phyloP scores from a whole-genome alignment of 2,797 vertebrate genomes.

The Acanthurus leucopareius region DNA sequence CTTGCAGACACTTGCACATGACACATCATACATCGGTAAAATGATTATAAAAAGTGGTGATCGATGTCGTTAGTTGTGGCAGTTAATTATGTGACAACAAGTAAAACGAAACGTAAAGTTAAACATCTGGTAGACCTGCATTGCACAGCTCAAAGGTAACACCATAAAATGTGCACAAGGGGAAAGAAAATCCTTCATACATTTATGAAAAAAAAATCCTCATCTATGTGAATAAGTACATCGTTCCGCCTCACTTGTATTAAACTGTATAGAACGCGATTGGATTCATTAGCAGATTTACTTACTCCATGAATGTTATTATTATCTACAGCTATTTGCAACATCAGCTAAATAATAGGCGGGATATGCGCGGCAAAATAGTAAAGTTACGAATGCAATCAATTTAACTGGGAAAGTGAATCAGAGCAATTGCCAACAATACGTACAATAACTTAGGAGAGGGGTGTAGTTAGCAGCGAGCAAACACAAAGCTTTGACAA shows the following conservation, averaged over 20 bases:
- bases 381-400: not conserved
- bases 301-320: slow-evolving; percentile 6
- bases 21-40: no score
- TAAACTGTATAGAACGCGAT: not conserved
- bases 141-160: not conserved
- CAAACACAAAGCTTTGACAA: slow-evolving; percentile 67
- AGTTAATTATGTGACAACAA: no score
- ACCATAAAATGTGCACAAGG: not conserved
- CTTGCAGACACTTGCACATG: no score
- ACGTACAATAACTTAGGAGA: not conserved
- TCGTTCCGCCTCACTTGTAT: not conserved
- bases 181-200: not conserved
- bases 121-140: slow-evolving; percentile 11
- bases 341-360: not conserved
- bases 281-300: not conserved
- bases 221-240: not conserved
- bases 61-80: no score
- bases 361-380: slow-evolving; percentile 21
- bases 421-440: slow-evolving; percentile 17
- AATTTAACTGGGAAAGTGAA: not conserved
- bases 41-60: not conserved
- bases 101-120: not conserved
- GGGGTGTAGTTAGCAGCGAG: not conserved
- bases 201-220: accelerated
- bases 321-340: slow-evolving; percentile 4